A percentile compares a stretch with the other conserved stretches of the same genome.
These are phyloP conservation scores for Mohoua ochrocephala DNA, from an alignment of 2,113 vertebrate species.

Conservation along the genomic window DNA sequence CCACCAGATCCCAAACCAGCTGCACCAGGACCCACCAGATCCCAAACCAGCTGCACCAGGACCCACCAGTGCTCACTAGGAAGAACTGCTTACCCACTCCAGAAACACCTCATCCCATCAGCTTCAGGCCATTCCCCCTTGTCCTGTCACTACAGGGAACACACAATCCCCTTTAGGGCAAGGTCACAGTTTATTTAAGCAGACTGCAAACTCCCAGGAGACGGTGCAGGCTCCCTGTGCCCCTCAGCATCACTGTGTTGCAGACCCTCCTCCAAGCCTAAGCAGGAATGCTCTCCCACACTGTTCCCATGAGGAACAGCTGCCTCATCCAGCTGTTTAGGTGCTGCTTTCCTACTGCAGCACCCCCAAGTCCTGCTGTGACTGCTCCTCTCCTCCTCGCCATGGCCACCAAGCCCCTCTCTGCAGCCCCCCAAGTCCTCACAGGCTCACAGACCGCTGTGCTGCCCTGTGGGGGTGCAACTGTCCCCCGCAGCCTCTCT, in stretches of 20 bases:
- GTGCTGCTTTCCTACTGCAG: neutral
- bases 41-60: neutral
- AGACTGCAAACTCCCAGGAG: neutral
- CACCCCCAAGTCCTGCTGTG: neutral
- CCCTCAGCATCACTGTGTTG: neutral
- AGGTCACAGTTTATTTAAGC: neutral
- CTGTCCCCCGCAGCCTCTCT: neutral
- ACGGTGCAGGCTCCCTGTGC: neutral
- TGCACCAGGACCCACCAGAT: neutral
- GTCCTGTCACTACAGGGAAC: neutral
- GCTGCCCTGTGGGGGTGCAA: neutral
- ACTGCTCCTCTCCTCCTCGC: neutral
- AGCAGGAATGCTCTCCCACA: neutral
- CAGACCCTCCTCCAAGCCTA: neutral
- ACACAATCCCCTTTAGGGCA: neutral
- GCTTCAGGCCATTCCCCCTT: neutral
- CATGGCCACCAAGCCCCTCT: neutral
- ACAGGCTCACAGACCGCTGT: neutral
- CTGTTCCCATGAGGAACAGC: neutral
- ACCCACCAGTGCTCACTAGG: neutral
- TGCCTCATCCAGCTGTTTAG: neutral
- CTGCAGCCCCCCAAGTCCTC: neutral
- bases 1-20: neutral
- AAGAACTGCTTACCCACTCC: accelerated
- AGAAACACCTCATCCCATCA: neutral